A percentile compares a stretch with the other conserved stretches of the same genome.
phyloP scores from a whole-genome alignment of 1,140 invertebrate genomes.

The Drosophila yakuba region DNA sequence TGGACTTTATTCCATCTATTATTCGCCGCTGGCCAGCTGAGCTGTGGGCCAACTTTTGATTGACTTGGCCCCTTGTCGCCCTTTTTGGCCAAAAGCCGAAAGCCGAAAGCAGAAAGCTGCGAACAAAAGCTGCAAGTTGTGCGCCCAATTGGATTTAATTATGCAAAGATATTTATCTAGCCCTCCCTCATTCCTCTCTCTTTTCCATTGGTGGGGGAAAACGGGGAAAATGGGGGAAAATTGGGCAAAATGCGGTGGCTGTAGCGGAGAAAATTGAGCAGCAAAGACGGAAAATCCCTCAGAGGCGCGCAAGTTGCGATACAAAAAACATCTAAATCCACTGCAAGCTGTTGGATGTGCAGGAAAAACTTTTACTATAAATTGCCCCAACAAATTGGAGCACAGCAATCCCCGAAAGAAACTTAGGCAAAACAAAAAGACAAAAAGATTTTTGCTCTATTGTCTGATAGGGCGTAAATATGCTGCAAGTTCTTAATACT shows the following conservation, averaged over 20 bases:
- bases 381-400: conserved; percentile 28
- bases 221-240: not conserved
- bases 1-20: conserved; percentile 10
- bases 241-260: not conserved
- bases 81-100: conserved; percentile 2
- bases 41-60: conserved; percentile 63
- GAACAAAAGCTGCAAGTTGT: conserved; percentile 72
- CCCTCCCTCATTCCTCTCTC: not conserved
- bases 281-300: not conserved
- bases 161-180: conserved; percentile 60
- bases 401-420: not conserved
- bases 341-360: conserved; percentile 29
- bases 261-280: not conserved
- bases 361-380: conserved; percentile 39
- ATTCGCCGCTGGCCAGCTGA: conserved; percentile 7
- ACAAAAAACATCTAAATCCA: conserved; percentile 35
- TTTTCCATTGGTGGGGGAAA: not conserved
- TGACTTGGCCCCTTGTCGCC: conserved; percentile 41
- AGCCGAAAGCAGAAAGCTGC: conserved; percentile 2
- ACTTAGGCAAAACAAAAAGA: conserved; percentile 20
- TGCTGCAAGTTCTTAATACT: conserved; percentile 4
- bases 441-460: not conserved
- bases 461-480: conserved; percentile 12
- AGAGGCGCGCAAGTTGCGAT: conserved; percentile 2
- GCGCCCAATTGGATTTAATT: conserved; percentile 77